Conservation (phyloP, 2,797 vertebrate species). For the Sciurus vulgaris region DNA sequence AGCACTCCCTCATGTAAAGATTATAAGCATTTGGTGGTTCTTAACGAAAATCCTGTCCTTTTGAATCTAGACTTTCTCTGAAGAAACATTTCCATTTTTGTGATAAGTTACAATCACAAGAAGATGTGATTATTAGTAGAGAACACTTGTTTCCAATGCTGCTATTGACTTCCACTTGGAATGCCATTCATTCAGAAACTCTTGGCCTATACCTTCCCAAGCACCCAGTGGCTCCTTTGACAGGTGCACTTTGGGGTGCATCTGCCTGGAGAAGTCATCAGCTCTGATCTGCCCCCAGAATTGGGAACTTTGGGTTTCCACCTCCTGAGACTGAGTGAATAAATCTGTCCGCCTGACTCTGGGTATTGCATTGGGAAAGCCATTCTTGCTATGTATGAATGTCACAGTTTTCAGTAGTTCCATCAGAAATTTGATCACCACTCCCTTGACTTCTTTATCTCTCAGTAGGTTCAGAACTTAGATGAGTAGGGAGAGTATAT, state of each 20-base stretch:
- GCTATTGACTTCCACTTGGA: neutral
- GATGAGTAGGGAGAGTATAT: neutral
- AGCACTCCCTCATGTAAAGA: slow-evolving; percentile 9
- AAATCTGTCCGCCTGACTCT: neutral
- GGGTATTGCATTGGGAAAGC: neutral
- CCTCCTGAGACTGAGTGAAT: neutral
- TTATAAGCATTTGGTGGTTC: neutral
- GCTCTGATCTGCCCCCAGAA: neutral
- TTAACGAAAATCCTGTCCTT: neutral
- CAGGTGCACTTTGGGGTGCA: neutral
- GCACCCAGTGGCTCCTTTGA: neutral
- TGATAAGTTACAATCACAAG: neutral
- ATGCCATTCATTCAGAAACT: neutral
- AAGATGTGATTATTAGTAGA: neutral
- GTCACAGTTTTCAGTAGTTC: neutral
- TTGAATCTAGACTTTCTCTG: neutral
- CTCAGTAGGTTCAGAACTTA: neutral
- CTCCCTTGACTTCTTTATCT: neutral
- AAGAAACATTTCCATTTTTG: slow-evolving; percentile 14
- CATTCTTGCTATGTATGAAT: neutral
- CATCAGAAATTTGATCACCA: neutral
- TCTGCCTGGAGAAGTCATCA: neutral
- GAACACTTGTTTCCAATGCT: neutral
- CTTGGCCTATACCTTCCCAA: neutral
- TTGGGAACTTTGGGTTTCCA: neutral